phyloP scores from a whole-genome alignment of 2,888 invertebrate species.

The Troides helena region DNA sequence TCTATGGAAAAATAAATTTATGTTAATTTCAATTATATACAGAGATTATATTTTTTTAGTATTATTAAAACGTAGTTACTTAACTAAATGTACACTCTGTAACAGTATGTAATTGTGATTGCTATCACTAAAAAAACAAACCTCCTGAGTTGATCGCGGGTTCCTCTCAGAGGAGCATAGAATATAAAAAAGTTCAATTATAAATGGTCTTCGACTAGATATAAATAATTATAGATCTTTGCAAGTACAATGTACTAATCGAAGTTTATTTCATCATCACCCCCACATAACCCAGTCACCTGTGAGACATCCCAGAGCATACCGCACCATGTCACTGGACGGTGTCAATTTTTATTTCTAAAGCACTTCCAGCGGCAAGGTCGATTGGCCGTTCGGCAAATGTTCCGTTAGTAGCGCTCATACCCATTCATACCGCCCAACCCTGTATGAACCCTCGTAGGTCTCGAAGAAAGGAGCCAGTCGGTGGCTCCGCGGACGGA shows the following conservation, averaged over 20 bases:
- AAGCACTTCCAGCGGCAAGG: constrained; percentile 15
- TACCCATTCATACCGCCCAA: constrained; percentile 31
- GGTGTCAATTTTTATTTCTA: constrained; percentile 54
- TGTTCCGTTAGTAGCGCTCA: constrained; percentile 14
- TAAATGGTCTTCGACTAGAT: neutral
- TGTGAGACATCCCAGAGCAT: constrained; percentile 45
- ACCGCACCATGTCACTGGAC: constrained; percentile 62
- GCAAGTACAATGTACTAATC: constrained; percentile 22
- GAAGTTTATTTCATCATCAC: constrained; percentile 37
- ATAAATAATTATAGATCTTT: neutral
- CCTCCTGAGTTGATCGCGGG: too few relatives aligned
- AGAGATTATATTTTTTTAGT: too few relatives aligned
- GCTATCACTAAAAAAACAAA: too few relatives aligned
- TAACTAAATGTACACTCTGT: too few relatives aligned
- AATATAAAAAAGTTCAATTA: too few relatives aligned
- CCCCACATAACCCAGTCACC: constrained; percentile 43
- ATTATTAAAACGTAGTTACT: too few relatives aligned
- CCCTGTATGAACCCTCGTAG: constrained; percentile 48
- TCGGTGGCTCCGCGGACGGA: constrained; percentile 66
- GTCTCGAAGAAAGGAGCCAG: constrained; percentile 62
- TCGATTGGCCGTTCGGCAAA: constrained; percentile 12
- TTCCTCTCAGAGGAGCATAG: too few relatives aligned
- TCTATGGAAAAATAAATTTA: too few relatives aligned
- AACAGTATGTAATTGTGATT: too few relatives aligned
- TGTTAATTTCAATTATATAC: too few relatives aligned